phyloP scores from a whole-genome alignment of 1,140 invertebrate genomes.

The Drosophila repleta region DNA sequence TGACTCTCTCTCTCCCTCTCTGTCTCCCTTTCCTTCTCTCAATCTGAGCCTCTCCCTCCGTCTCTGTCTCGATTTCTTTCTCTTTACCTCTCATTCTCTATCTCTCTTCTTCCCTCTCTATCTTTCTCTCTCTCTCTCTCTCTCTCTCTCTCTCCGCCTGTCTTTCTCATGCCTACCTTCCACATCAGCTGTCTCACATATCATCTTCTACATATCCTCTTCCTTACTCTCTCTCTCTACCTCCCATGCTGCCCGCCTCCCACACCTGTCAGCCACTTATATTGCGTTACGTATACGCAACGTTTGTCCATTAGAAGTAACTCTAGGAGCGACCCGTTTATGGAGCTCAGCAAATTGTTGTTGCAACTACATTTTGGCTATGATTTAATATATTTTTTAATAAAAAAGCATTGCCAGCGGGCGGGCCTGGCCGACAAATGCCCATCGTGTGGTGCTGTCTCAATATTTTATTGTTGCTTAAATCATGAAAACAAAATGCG shows the following conservation, averaged over 20 bases:
- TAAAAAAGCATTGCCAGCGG: constrained; percentile 23
- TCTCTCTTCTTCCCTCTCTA: too few relatives aligned
- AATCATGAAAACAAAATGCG: constrained; percentile 49
- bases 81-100: too few relatives aligned
- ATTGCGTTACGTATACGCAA: constrained; percentile 49
- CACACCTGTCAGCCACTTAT: too few relatives aligned
- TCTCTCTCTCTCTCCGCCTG: too few relatives aligned
- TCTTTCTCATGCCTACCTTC: too few relatives aligned
- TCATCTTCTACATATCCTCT: not conserved
- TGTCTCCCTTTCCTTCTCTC: too few relatives aligned
- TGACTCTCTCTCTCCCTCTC: too few relatives aligned
- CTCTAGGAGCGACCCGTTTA: not conserved
- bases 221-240: not conserved
- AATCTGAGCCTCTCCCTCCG: too few relatives aligned
- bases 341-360: not conserved
- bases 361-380: constrained; percentile 46
- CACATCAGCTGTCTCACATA: too few relatives aligned
- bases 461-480: constrained; percentile 15
- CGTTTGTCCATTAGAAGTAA: constrained; percentile 11
- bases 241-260: too few relatives aligned
- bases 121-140: too few relatives aligned
- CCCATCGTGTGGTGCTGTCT: not conserved
- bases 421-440: not conserved
- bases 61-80: too few relatives aligned
- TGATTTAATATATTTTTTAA: constrained; percentile 75